A percentile compares a stretch with the other conserved stretches of the same genome.
phyloP scores from a whole-genome alignment of 1,140 invertebrate species.

The Neotoxoptera formosana region DNA sequence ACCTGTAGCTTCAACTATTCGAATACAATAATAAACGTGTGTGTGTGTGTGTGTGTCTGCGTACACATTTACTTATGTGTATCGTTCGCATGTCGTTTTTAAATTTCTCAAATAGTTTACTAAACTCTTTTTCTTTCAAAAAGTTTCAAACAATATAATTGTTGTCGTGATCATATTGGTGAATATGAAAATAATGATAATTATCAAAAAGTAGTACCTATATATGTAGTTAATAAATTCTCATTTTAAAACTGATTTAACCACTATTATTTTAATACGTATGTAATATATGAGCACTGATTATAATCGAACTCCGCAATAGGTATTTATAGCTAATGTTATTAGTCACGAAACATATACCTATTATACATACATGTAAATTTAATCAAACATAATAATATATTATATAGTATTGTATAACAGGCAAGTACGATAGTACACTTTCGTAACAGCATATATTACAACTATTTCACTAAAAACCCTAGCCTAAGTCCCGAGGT shows the following conservation, averaged over 20 bases:
- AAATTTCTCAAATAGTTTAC: background rate
- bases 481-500: background rate
- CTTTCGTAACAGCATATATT: background rate
- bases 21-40: background rate
- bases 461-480: background rate
- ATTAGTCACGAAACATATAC: background rate
- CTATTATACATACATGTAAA: background rate
- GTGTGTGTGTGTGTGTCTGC: background rate
- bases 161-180: background rate
- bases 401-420: background rate
- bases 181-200: background rate
- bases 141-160: background rate
- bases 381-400: background rate
- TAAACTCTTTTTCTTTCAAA: background rate
- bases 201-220: background rate
- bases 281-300: background rate
- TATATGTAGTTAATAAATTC: background rate
- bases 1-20: background rate
- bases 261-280: too few relatives aligned
- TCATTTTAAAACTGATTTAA: background rate
- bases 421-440: background rate
- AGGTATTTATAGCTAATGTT: background rate
- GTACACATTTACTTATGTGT: background rate
- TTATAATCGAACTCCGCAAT: background rate
- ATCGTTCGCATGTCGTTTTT: background rate